These are phyloP conservation scores for Mimachlamys varia DNA, from an alignment of 2,888 invertebrate species.

Conservation along the genomic window DNA sequence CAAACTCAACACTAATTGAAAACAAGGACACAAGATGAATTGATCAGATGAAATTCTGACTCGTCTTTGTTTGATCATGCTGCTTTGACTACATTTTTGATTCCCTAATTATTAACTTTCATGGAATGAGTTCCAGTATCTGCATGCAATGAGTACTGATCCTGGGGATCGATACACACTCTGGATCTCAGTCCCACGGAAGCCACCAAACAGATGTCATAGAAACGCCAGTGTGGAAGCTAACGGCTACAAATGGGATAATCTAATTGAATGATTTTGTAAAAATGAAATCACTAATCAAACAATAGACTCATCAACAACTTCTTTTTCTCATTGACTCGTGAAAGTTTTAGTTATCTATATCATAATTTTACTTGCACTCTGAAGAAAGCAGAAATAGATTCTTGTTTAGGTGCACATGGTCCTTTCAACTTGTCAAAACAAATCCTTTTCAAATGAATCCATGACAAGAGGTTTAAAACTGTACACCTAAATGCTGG, in stretches of 20 bases:
- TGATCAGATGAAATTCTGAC: background rate
- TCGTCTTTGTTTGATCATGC: conserved; percentile 14
- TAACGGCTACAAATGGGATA: background rate
- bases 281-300: background rate
- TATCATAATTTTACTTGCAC: background rate
- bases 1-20: background rate
- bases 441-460: conserved; percentile 9
- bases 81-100: background rate
- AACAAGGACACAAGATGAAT: background rate
- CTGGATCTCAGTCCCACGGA: background rate
- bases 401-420: background rate
- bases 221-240: background rate
- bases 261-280: background rate
- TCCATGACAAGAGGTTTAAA: conserved; percentile 6
- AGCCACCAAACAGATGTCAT: background rate
- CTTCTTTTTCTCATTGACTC: background rate
- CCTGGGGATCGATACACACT: conserved; percentile 16
- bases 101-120: background rate
- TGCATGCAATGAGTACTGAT: background rate
- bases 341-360: background rate
- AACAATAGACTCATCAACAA: conserved; percentile 1
- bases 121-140: background rate
- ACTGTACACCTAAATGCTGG: background rate
- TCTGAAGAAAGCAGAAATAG: background rate
- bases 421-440: background rate